Percentiles rank a stretch among this genome's conserved stretches.
Evolutionary conservation across 2,113 vertebrate genomes (phyloP).

Genomic region (Mustelus asterias): DNA sequence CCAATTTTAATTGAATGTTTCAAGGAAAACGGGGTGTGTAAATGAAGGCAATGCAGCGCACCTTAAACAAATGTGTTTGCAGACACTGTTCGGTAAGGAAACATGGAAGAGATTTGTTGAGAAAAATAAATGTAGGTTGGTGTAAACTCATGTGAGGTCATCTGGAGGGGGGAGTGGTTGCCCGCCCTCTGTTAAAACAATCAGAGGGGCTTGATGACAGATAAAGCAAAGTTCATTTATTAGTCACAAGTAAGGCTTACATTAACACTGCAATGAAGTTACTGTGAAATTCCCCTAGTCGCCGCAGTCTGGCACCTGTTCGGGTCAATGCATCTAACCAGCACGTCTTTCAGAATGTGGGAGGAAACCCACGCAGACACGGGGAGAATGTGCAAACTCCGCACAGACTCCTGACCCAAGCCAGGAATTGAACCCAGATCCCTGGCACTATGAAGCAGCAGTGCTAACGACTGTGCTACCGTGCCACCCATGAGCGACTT

Average conservation of each 20-base stretch:
- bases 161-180: not conserved
- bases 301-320: no score
- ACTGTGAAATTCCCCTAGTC: no score
- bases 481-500: not conserved
- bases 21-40: not conserved
- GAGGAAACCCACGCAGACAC: no score
- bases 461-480: no score
- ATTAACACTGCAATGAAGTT: no score
- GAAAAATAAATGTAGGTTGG: not conserved
- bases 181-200: not conserved
- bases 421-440: no score
- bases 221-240: not conserved
- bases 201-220: not conserved
- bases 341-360: no score
- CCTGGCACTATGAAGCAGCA: no score
- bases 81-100: not conserved
- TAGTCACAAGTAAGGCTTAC: no score
- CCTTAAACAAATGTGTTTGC: not conserved
- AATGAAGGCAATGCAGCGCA: not conserved
- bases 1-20: constrained; percentile 5
- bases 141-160: not conserved
- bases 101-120: not conserved
- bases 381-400: no score
- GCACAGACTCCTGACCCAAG: no score
- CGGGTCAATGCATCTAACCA: no score